Evolutionary conservation across 2,888 invertebrate genomes (phyloP).

Genomic region (Drosophila anomalata): DNA sequence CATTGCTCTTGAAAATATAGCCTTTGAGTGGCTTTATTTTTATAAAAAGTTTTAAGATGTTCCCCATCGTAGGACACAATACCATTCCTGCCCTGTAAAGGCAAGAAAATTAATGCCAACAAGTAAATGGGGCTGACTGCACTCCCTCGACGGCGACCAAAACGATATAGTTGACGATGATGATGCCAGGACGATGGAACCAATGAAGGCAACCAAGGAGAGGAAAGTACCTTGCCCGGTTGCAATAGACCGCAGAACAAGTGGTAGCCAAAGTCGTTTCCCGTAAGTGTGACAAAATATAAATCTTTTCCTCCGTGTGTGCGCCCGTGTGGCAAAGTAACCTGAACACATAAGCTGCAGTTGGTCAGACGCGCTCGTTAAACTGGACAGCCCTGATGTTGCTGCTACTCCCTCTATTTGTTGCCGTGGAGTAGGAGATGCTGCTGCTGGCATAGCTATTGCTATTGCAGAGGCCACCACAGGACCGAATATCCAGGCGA

Average conservation of each 20-base stretch:
- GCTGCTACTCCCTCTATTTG: slow-evolving; percentile 20
- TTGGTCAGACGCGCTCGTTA: slow-evolving; percentile 69
- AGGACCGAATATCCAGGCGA: slow-evolving; percentile 27
- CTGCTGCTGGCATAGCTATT: background rate
- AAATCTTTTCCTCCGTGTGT: slow-evolving; percentile 35
- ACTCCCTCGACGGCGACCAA: slow-evolving; percentile 49
- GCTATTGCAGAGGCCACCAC: slow-evolving; percentile 6
- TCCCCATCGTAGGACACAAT: slow-evolving; percentile 2
- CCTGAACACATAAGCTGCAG: slow-evolving; percentile 67
- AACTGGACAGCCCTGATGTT: slow-evolving; percentile 50
- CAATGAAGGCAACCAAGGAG: slow-evolving; percentile 47
- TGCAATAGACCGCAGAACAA: slow-evolving; percentile 43
- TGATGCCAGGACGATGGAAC: slow-evolving; percentile 48
- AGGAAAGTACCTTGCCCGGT: slow-evolving; percentile 5
- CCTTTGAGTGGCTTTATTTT: background rate
- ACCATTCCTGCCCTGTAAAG: slow-evolving; percentile 25
- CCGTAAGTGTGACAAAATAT: slow-evolving; percentile 57
- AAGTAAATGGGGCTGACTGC: slow-evolving; percentile 64
- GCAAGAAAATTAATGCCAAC: slow-evolving; percentile 57
- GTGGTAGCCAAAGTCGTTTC: slow-evolving; percentile 53
- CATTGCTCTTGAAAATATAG: too few relatives aligned
- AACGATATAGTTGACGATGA: slow-evolving; percentile 42
- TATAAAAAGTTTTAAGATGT: background rate
- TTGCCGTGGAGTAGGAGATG: slow-evolving; percentile 10
- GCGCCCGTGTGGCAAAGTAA: slow-evolving; percentile 51